Base-by-base conservation (phyloP, 2,797 vertebrate genomes). In the Fringilla coelebs region DNA sequence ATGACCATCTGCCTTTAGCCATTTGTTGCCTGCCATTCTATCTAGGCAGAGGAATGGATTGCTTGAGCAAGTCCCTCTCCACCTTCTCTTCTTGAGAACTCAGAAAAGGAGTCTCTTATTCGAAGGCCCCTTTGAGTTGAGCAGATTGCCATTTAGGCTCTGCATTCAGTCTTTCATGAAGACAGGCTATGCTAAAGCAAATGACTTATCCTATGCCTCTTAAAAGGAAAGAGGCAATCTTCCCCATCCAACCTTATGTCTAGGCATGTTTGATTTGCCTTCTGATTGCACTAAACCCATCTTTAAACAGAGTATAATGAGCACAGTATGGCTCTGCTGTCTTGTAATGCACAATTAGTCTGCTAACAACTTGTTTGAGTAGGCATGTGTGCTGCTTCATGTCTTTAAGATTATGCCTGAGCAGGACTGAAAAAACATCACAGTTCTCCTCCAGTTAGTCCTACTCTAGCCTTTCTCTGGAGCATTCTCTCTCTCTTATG, bases 271-370 rank as follows among this genome's bases (percentile, higher is more conserved):
- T 94, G 54, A 94, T 85, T 95, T 89, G 83, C 72, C 83, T 79
- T 94, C 61, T 84, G 86, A 85, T 70, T 93, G 65, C 90, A 83
- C 66, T 78, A 94, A 91, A 88, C 38, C 71, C 51, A 34, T 95
- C 90, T 93, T 95, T 91, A 95, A 95, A 87, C 31, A 57, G 61
- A 89, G 75, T 85, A 60, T 93, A 96, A 97, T 90, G 89, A 94
- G 75, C 74, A 88, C 60, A 91, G 85, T 40, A 88, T 73, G 51
- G 87, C 85, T 96, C 63, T 94, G 91, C 90, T 96, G 94, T 91
- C 87, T 93, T 79, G 79, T 92, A 97, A 97, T 96, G 95, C 96
- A 93, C 92, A 68, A 97, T 97, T 96, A 97, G 93, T 76, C 94
- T 97, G 86, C 52, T 91, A 95, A 94, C 87, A 92, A 94, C 92